Conservation (phyloP, 2,888 invertebrate species). For the Hirtodrosophila duncani region DNA sequence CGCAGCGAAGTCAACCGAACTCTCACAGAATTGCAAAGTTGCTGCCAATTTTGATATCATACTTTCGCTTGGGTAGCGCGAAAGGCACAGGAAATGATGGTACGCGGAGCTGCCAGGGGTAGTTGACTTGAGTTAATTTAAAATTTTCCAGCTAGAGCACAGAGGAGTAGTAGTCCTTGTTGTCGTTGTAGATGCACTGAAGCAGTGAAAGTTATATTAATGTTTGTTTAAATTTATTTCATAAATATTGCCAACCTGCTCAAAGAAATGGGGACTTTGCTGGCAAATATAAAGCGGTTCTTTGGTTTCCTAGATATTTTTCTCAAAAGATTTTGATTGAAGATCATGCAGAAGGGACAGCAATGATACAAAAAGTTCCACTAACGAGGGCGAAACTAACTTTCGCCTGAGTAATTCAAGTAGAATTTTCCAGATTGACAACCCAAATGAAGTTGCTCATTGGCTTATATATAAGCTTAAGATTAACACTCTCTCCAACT, state of each 20-base stretch:
- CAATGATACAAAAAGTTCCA: too few species aligned
- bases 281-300: background rate
- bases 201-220: slow-evolving; percentile 36
- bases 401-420: too few species aligned
- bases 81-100: background rate
- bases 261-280: too few species aligned
- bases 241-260: background rate
- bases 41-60: slow-evolving; percentile 28
- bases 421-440: too few species aligned
- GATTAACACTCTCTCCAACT: too few species aligned
- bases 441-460: too few species aligned
- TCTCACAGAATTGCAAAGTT: background rate
- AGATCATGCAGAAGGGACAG: too few species aligned
- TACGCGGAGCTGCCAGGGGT: slow-evolving; percentile 4
- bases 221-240: slow-evolving; percentile 50
- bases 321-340: too few species aligned
- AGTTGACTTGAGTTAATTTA: slow-evolving; percentile 37
- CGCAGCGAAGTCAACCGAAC: too few species aligned
- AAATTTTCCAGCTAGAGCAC: slow-evolving; percentile 23
- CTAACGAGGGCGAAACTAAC: too few species aligned
- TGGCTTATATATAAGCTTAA: too few species aligned
- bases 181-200: slow-evolving; percentile 11
- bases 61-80: background rate
- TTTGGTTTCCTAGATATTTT: too few species aligned
- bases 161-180: slow-evolving; percentile 10